Percentiles rank a stretch among this genome's conserved stretches.
phyloP scores from a whole-genome alignment of 2,888 invertebrate species.

The Drosophila aldrichi region DNA sequence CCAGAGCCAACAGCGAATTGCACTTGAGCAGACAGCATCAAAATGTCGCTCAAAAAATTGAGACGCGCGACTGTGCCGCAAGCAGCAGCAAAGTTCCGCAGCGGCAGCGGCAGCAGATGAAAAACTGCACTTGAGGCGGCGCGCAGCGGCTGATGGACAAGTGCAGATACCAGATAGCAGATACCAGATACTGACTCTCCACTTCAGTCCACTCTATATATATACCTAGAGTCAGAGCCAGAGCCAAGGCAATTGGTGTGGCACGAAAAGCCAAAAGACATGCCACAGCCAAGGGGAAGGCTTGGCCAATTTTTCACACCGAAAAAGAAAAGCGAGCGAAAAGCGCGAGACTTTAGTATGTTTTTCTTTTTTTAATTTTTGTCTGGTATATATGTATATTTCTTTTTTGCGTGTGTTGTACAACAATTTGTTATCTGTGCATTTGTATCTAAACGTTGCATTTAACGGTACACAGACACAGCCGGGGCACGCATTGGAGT shows the following conservation, averaged over 20 bases:
- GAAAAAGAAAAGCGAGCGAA: constrained; percentile 43
- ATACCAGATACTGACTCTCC: constrained; percentile 35
- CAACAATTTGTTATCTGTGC: constrained; percentile 77
- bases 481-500: constrained; percentile 61
- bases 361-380: constrained; percentile 9
- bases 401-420: constrained; percentile 53
- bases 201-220: constrained; percentile 22
- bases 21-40: constrained; percentile 66
- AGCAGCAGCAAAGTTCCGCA: constrained; percentile 43
- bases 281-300: constrained; percentile 37
- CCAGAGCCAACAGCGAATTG: constrained; percentile 51
- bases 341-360: constrained; percentile 22
- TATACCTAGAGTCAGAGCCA: background rate
- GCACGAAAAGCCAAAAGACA: constrained; percentile 22
- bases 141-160: constrained; percentile 61
- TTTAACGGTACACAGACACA: constrained; percentile 70
- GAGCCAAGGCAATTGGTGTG: constrained; percentile 10
- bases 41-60: constrained; percentile 65
- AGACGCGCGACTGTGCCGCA: constrained; percentile 41
- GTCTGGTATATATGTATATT: background rate
- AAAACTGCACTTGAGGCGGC: constrained; percentile 27
- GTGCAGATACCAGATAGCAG: constrained; percentile 52
- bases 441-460: constrained; percentile 78
- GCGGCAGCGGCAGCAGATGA: constrained; percentile 4
- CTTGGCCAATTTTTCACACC: constrained; percentile 71